phyloP scores from a whole-genome alignment of 2,113 vertebrate genomes.

The Ursus arctos region DNA sequence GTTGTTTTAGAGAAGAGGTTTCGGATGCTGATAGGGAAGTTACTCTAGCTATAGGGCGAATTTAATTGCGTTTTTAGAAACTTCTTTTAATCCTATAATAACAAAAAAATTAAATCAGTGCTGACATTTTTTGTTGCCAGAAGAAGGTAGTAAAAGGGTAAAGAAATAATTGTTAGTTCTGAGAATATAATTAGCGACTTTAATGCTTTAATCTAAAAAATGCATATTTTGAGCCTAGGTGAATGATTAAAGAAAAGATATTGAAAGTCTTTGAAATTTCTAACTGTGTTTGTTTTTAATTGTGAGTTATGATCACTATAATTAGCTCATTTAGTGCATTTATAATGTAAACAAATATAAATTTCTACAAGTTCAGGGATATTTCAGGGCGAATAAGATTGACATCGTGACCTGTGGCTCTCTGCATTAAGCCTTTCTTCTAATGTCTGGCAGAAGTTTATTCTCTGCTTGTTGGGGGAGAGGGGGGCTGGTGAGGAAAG shows the following conservation, averaged over 20 bases:
- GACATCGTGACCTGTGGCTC: constrained; percentile 82
- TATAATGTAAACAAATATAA: constrained; percentile 90
- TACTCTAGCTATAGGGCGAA: constrained; percentile 91
- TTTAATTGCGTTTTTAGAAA: constrained; percentile 93
- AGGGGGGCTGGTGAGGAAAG: background rate
- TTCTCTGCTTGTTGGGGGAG: constrained; percentile 57
- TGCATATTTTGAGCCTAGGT: constrained; percentile 91
- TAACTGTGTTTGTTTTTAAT: constrained; percentile 92
- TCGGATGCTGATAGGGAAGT: constrained; percentile 90
- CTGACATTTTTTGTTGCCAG: constrained; percentile 94
- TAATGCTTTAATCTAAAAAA: constrained; percentile 94
- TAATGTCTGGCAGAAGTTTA: constrained; percentile 69
- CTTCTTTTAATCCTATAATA: constrained; percentile 94
- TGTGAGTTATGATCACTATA: constrained; percentile 92
- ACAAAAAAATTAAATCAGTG: constrained; percentile 94
- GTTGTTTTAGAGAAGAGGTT: constrained; percentile 91
- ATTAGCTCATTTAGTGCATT: constrained; percentile 90
- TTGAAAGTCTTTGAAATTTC: constrained; percentile 91
- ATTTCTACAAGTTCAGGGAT: constrained; percentile 87
- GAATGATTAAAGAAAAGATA: constrained; percentile 94
- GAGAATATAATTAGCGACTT: constrained; percentile 94
- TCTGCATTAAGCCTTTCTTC: constrained; percentile 82
- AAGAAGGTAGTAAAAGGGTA: constrained; percentile 94
- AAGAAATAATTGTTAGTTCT: constrained; percentile 94
- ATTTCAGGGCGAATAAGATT: constrained; percentile 87